Base-by-base conservation (phyloP, 2,113 vertebrate genomes). In the Cardinalis cardinalis region DNA sequence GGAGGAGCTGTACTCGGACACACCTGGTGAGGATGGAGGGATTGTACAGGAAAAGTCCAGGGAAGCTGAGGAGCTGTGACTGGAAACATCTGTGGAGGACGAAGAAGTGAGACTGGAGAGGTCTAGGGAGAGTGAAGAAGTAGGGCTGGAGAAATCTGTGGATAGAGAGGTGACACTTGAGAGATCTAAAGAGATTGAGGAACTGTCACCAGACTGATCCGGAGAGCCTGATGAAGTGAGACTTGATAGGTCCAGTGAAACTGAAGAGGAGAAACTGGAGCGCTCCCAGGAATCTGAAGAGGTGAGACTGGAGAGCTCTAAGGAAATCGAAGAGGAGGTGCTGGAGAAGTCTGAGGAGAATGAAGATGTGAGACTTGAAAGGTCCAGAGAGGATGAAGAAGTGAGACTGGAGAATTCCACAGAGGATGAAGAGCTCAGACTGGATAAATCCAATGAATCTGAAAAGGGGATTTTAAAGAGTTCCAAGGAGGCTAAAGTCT, bases 231-330 rank as follows among this genome's bases (percentile, higher is more conserved):
- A 91, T 38, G 96, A 96, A 41, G 92, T 82, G 82, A 88, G 26
- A 61, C 95, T 97, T 58, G 95, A 95, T 41, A 96, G 85, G 55
- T 96, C 95, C 94, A 93, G 88, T 21, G 96, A 97, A 87, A 93
- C 10, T 0, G 95, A 96, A n/a, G 95, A 96, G 31, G 82, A 81
- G 58, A 94, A 89, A 79, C 95, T 97, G 89, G 96, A 96, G 83
- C 20, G 38, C 44, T 97, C 96, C 90, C 95, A 93, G 77, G 95
- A 96, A 24, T 96, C 66, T 74, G 96, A 97, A 59, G 95, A 93
- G 56, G 86, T 83, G 82, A 89, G 82, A 43, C 95, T 96, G 92
- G 92, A 96, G 65, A 94, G 89, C 72, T 97, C 95, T n/a, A 96
- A 56, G 59, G 95, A 96, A 46, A 94, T 44, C 48, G 94, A 96